A percentile compares a stretch with the other conserved stretches of the same genome.
Conservation (phyloP, 2,113 vertebrate species). For the Pionites leucogaster region DNA sequence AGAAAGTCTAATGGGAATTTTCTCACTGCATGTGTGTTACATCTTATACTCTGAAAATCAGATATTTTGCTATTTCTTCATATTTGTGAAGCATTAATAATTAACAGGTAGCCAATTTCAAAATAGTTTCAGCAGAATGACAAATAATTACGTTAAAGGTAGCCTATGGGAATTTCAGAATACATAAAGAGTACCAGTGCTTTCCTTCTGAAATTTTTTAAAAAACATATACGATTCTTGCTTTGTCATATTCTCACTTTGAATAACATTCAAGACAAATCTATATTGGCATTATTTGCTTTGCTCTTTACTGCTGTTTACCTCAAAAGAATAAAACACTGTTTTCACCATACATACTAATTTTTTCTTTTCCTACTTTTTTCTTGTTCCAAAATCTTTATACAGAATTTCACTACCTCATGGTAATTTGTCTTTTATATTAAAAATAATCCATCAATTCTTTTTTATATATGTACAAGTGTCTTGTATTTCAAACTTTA, state of each 20-base stretch:
- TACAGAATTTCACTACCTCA: not conserved
- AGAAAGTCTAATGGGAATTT: not conserved
- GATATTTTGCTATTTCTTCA: not conserved
- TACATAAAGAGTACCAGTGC: not conserved
- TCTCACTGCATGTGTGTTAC: not conserved
- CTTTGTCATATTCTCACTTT: not conserved
- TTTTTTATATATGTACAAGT: not conserved
- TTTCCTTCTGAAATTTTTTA: not conserved
- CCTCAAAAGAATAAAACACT: not conserved
- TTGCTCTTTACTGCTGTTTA: not conserved
- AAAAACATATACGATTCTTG: not conserved
- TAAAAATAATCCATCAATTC: not conserved
- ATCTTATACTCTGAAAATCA: not conserved
- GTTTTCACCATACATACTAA: not conserved
- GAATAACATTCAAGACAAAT: not conserved
- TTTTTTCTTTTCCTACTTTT: not conserved
- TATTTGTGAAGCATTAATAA: not conserved
- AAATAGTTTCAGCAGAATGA: not conserved
- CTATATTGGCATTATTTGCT: not conserved
- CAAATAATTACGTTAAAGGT: not conserved
- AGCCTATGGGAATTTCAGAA: not conserved
- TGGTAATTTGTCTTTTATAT: not conserved
- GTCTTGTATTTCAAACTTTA: not conserved
- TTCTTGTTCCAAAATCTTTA: not conserved
- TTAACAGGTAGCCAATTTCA: not conserved